Conservation (phyloP, 92 coral and sea anemone species). For the Metridium senile region DNA sequence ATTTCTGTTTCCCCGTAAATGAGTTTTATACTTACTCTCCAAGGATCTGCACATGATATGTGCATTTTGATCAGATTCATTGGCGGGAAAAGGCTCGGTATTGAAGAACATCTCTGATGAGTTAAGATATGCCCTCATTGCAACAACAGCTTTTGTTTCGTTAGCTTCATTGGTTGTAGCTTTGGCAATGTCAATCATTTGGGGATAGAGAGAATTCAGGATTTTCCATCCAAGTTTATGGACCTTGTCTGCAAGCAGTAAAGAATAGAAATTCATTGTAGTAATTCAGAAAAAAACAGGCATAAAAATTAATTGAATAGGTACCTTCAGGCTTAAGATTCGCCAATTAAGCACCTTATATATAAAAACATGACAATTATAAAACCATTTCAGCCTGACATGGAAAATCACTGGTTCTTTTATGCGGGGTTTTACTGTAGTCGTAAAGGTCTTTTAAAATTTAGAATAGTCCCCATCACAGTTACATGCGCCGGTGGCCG, state of each 20-base stretch:
- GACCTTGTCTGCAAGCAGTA: slow-evolving; percentile 56
- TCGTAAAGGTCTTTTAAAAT: too few relatives aligned
- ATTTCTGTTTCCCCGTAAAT: not conserved
- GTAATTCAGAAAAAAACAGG: too few relatives aligned
- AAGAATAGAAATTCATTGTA: too few relatives aligned
- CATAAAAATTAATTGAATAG: too few relatives aligned
- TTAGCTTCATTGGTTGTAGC: slow-evolving; percentile 55
- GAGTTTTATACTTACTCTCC: slow-evolving; percentile 32
- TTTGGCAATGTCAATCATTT: slow-evolving; percentile 77
- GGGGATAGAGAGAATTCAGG: slow-evolving; percentile 67
- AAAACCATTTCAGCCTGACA: too few relatives aligned
- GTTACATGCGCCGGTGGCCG: too few relatives aligned
- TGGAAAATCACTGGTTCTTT: too few relatives aligned
- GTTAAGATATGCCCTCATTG: slow-evolving; percentile 60
- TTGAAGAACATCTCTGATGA: slow-evolving; percentile 85
- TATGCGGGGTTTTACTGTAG: too few relatives aligned
- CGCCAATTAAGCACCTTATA: too few relatives aligned
- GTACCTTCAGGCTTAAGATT: too few relatives aligned
- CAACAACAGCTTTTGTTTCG: slow-evolving; percentile 62
- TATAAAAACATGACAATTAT: too few relatives aligned
- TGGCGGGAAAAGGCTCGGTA: slow-evolving; percentile 79
- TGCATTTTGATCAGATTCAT: slow-evolving; percentile 84
- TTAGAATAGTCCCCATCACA: too few relatives aligned
- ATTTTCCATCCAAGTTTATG: slow-evolving; percentile 79
- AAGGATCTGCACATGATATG: slow-evolving; percentile 53